Conservation (phyloP, 2,113 vertebrate species). For the Talpa occidentalis region DNA sequence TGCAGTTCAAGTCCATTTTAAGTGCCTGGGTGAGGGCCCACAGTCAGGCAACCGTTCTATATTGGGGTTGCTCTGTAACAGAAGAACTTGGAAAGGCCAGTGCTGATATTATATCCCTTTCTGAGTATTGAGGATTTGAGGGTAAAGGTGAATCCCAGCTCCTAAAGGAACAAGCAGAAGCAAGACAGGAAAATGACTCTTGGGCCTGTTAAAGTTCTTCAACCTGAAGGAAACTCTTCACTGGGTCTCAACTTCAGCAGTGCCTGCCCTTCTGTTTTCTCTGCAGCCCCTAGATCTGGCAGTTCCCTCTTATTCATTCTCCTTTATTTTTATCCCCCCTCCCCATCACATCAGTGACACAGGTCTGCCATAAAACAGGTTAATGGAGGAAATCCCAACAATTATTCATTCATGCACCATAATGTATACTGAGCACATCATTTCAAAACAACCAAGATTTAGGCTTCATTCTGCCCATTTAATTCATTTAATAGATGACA, state of each 20-base stretch:
- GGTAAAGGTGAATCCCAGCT: background rate
- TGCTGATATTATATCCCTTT: background rate
- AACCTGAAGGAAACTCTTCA: background rate
- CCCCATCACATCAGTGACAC: background rate
- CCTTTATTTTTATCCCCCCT: background rate
- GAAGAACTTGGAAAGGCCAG: background rate
- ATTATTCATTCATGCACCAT: background rate
- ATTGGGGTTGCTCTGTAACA: too few species aligned
- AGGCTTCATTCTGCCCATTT: background rate
- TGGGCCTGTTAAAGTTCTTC: background rate
- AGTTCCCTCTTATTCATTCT: background rate
- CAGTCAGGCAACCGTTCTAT: too few species aligned
- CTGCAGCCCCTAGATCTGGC: rapidly evolving
- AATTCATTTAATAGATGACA: background rate
- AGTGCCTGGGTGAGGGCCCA: too few species aligned
- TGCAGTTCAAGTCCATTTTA: too few species aligned
- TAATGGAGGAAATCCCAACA: background rate
- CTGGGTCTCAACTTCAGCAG: background rate
- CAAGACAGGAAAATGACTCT: background rate
- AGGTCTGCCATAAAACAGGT: background rate
- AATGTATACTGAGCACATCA: background rate
- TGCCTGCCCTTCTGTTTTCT: background rate
- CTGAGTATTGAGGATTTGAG: background rate
- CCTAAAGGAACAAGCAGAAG: background rate
- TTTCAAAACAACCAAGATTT: background rate